phyloP scores from a whole-genome alignment of 2,113 vertebrate species.

The Aplodontia rufa region DNA sequence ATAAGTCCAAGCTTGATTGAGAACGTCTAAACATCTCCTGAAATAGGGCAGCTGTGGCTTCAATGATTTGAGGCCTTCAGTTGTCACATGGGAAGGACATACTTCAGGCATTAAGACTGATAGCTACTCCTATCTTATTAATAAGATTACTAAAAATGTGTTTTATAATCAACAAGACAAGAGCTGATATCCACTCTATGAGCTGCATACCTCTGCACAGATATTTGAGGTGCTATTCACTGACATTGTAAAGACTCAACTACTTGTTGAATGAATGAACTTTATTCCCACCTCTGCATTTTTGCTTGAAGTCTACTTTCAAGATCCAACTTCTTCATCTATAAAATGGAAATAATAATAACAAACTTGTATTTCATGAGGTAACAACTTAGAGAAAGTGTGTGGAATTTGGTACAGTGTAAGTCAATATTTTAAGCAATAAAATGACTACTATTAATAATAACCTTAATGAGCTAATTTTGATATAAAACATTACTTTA shows the following conservation, averaged over 20 bases:
- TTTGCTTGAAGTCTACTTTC: not conserved
- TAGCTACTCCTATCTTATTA: not conserved
- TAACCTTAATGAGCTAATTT: not conserved
- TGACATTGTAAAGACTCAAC: not conserved
- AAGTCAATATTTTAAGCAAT: conserved; percentile 10
- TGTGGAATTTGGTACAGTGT: not conserved
- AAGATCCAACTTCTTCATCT: not conserved
- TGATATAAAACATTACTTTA: conserved; percentile 19
- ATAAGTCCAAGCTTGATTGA: not conserved
- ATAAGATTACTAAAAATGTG: not conserved
- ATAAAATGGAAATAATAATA: not conserved
- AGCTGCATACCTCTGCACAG: not conserved
- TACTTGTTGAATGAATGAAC: not conserved
- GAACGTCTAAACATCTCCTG: not conserved
- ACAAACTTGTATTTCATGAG: not conserved
- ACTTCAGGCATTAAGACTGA: not conserved
- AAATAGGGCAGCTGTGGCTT: not conserved
- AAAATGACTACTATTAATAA: not conserved
- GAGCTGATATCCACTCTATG: not conserved
- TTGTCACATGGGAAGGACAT: not conserved
- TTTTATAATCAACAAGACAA: conserved; percentile 40
- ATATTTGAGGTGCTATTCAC: not conserved
- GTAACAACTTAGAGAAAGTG: not conserved
- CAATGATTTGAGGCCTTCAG: not conserved
- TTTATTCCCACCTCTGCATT: not conserved